Evolutionary conservation across 2,888 invertebrate species (phyloP), one percentile per base, ranked within the genome.

Genomic region (Morpho deidamia): DNA sequence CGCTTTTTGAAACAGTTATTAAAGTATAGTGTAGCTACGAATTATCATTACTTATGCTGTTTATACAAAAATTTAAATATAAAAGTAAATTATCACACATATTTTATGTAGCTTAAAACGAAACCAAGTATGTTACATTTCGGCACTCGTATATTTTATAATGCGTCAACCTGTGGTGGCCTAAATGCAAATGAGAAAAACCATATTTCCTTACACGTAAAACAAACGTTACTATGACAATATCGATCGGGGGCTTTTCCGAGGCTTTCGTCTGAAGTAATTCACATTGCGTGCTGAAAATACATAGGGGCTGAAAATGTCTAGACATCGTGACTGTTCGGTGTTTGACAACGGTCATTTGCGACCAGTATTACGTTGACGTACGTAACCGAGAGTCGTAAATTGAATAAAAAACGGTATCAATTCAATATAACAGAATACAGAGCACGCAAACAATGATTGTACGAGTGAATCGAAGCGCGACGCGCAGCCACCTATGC

Each of bases 201-300:
- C 72, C 72, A 67, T 70, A 72, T 74, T 71, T 79, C 74, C 75
- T 78, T 68, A 68, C 81, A 83, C 81, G 76, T 84, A 78, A 87
- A 88, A 84, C 87, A 83, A 78, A 77, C 83, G 85, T 88, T 77
- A 60, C 83, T 78, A 88, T 87, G 81, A 70, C 78, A 74, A 89
- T 88, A 89, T 89, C 88, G 89, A 89, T 75, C 86, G 78, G 75
- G 78, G 86, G 83, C 83, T 83, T 88, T 88, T 81, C 86, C 83
- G 81, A 86, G 81, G 80, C 81, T 82, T 83, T 83, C 73, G 76
- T 76, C 81, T 83, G 82, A 84, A 83, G 76, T 71, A 72, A 49
- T 70, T 70, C 68, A 66, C 82, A 77, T 72, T 81, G 86, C 86
- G 87, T 88, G 87, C 83, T 83, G 83, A 83, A 84, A 85, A 77